These are phyloP conservation scores for Montipora efflorescens DNA, from an alignment of 64 coral and sea anemone genomes.

Conservation along the genomic window DNA sequence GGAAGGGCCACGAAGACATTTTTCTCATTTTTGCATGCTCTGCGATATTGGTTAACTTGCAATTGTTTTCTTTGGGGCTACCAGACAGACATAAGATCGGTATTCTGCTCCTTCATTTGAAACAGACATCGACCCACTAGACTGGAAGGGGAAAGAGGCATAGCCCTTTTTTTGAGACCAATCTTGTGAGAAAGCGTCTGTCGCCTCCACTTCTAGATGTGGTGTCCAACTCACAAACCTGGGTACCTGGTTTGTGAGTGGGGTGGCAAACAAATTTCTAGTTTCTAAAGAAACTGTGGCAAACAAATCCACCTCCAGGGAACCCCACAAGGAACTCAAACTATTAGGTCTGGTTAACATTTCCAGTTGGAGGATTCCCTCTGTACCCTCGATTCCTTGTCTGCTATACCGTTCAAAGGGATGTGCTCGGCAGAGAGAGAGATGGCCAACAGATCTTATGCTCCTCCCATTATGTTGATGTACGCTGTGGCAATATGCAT, in stretches of 20 bases:
- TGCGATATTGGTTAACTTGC: too few relatives aligned
- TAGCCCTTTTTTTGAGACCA: slow-evolving; percentile 52
- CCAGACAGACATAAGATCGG: neutral
- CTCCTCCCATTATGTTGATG: slow-evolving; percentile 55
- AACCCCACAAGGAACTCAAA: neutral
- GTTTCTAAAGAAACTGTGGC: too few relatives aligned
- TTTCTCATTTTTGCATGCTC: too few relatives aligned
- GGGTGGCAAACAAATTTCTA: too few relatives aligned
- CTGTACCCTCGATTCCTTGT: slow-evolving; percentile 49
- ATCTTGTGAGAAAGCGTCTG: neutral
- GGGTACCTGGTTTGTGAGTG: neutral
- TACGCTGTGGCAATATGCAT: slow-evolving; percentile 69
- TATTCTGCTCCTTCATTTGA: slow-evolving; percentile 28
- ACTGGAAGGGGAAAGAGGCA: slow-evolving; percentile 37
- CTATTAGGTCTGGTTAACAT: neutral
- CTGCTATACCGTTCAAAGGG: slow-evolving; percentile 33
- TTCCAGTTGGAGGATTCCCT: slow-evolving; percentile 43
- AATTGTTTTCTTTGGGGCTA: too few relatives aligned
- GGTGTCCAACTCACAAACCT: too few relatives aligned
- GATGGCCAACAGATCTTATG: slow-evolving; percentile 51
- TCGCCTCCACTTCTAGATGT: slow-evolving; percentile 37
- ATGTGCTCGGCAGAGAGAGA: slow-evolving; percentile 20
- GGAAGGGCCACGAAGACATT: too few relatives aligned
- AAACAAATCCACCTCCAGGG: too few relatives aligned
- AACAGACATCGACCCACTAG: slow-evolving; percentile 43